These are phyloP conservation scores for Eristalis tenax DNA, from an alignment of 2,888 invertebrate species.

Conservation along the genomic window DNA sequence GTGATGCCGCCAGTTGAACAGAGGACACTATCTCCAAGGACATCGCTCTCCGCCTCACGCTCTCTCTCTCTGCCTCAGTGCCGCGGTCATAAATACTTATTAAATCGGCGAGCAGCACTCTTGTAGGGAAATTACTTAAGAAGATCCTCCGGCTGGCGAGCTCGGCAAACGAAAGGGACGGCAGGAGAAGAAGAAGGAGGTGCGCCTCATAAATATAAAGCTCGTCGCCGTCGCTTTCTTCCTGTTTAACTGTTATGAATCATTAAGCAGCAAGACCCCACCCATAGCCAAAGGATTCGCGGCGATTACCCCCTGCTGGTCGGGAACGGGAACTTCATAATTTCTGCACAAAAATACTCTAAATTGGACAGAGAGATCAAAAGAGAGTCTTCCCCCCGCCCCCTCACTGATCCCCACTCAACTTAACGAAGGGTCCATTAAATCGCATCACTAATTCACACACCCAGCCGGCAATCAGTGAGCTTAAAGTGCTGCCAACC, in stretches of 20 bases:
- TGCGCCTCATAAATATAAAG: slow-evolving; percentile 63
- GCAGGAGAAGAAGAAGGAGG: neutral
- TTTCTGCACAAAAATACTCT: slow-evolving; percentile 16
- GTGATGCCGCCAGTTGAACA: neutral
- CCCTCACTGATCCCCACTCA: too few species aligned
- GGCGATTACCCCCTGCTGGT: neutral
- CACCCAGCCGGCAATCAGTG: slow-evolving; percentile 11
- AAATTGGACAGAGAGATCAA: slow-evolving; percentile 6
- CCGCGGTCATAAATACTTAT: slow-evolving; percentile 60
- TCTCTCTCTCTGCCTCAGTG: too few species aligned
- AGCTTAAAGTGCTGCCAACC: neutral
- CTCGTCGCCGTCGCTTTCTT: slow-evolving; percentile 39
- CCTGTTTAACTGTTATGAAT: slow-evolving; percentile 51
- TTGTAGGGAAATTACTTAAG: slow-evolving; percentile 10
- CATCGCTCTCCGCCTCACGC: slow-evolving; percentile 4
- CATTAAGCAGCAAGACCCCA: slow-evolving; percentile 31
- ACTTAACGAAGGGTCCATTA: neutral
- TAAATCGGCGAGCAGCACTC: slow-evolving; percentile 32
- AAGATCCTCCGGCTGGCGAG: neutral
- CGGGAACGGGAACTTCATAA: neutral
- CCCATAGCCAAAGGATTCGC: slow-evolving; percentile 18
- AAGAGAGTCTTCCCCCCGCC: neutral
- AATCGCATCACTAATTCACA: slow-evolving; percentile 9
- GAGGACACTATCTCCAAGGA: slow-evolving; percentile 49
- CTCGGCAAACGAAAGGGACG: neutral